Evolutionary conservation across 2,888 invertebrate species (phyloP).

Genomic region (Drosophila affinis): DNA sequence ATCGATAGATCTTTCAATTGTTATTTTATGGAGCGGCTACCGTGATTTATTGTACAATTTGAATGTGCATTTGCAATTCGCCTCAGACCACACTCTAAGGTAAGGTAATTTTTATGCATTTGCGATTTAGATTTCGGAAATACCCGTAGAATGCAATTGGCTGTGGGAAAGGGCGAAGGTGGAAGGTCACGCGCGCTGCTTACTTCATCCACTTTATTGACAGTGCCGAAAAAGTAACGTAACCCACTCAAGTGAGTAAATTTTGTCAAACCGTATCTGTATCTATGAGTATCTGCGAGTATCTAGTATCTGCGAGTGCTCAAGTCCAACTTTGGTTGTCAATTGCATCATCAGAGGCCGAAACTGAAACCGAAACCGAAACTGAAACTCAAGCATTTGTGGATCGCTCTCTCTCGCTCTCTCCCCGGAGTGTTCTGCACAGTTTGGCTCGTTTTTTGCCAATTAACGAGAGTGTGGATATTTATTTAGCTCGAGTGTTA

Average conservation of each 20-base stretch:
- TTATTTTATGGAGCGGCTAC: conserved; percentile 13
- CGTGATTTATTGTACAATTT: conserved; percentile 21
- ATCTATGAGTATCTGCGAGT: not conserved
- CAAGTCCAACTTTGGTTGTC: conserved; percentile 37
- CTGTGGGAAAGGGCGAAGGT: not conserved
- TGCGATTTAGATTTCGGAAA: not conserved
- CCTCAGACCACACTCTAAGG: too few species aligned
- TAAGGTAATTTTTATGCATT: not conserved
- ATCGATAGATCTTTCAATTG: conserved; percentile 27
- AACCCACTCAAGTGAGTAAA: conserved; percentile 30
- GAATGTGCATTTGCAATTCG: conserved; percentile 11
- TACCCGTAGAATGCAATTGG: conserved; percentile 40
- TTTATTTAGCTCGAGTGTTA: conserved; percentile 56
- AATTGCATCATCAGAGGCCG: conserved; percentile 43
- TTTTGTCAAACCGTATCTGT: conserved; percentile 5
- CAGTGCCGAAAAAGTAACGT: conserved; percentile 7
- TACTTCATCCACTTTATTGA: conserved; percentile 3
- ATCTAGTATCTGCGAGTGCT: not conserved
- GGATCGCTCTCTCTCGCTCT: conserved; percentile 3
- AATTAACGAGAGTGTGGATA: conserved; percentile 61
- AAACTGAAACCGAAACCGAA: conserved; percentile 19
- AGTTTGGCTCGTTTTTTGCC: conserved; percentile 52
- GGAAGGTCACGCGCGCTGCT: conserved; percentile 28
- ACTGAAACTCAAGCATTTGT: conserved; percentile 12
- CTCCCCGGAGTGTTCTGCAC: conserved; percentile 32